Conservation (phyloP, 2,797 vertebrate species). For the Pampus argenteus region DNA sequence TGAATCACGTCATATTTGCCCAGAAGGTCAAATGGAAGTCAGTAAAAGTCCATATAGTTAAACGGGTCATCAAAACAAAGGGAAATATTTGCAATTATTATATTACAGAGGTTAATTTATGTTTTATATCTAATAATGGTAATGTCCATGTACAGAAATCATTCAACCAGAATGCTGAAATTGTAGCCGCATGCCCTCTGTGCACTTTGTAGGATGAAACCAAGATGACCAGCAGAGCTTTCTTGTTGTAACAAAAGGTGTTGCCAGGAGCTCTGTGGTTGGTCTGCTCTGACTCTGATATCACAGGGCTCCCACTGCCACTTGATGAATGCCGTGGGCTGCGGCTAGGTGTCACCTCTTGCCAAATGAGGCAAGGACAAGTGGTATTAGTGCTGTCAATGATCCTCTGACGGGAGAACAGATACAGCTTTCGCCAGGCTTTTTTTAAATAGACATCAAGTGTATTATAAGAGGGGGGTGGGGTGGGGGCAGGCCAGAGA, state of each 20-base stretch:
- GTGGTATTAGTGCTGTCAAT: constrained; percentile 95
- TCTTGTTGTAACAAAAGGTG: constrained; percentile 27
- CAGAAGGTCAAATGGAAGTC: neutral
- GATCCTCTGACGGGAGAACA: constrained; percentile 93
- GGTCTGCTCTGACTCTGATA: constrained; percentile 56
- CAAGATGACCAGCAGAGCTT: constrained; percentile 37
- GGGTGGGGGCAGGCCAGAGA: constrained; percentile 82
- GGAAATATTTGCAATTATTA: neutral
- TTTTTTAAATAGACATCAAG: constrained; percentile 87
- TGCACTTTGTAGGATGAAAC: constrained; percentile 13
- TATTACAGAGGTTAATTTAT: neutral
- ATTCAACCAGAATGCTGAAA: neutral
- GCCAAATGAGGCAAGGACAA: constrained; percentile 93
- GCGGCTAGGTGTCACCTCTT: constrained; percentile 89
- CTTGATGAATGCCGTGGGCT: constrained; percentile 88
- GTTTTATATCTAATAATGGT: neutral
- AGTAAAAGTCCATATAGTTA: neutral
- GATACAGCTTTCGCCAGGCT: constrained; percentile 87
- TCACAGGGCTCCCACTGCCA: constrained; percentile 68
- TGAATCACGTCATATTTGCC: neutral
- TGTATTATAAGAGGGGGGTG: constrained; percentile 71
- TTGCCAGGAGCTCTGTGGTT: constrained; percentile 36
- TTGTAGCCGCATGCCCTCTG: neutral
- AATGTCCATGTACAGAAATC: neutral
- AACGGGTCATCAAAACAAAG: neutral